These are phyloP conservation scores for Carlito syrichta DNA, from an alignment of 2,113 vertebrate genomes.

Conservation along the genomic window DNA sequence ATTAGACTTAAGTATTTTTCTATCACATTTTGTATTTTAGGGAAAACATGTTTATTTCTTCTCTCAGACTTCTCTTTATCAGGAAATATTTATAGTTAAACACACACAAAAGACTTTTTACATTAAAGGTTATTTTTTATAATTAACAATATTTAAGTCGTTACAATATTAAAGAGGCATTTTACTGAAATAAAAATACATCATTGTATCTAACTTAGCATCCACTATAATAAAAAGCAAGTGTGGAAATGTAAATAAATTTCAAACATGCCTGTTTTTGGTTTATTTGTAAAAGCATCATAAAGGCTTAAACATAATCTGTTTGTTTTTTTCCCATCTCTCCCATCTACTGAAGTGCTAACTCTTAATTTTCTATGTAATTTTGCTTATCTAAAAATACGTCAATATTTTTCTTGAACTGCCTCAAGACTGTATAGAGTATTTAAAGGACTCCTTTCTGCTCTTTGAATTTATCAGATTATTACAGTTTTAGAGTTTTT, in stretches of 20 bases:
- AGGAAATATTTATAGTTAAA: background rate
- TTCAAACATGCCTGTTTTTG: background rate
- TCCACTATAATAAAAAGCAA: background rate
- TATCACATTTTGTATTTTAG: background rate
- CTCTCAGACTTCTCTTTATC: background rate
- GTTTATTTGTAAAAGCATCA: background rate
- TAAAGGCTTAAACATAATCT: background rate
- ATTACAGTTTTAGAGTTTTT: background rate
- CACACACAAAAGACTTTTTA: background rate
- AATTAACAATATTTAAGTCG: background rate
- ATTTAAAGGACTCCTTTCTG: background rate
- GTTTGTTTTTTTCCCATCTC: background rate
- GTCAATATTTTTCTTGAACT: background rate
- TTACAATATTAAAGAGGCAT: background rate
- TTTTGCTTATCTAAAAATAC: background rate
- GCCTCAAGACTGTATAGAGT: background rate
- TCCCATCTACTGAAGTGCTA: background rate
- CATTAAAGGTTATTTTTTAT: constrained; percentile 20
- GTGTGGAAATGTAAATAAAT: background rate
- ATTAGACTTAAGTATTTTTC: constrained; percentile 30
- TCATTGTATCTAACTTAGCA: background rate
- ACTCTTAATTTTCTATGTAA: background rate
- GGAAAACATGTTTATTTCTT: background rate
- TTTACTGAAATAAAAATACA: constrained; percentile 11
- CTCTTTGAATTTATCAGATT: background rate